Evolutionary conservation across 92 coral and sea anemone genomes (phyloP), one percentile per base, ranked within the genome.

Genomic region (Epizoanthus illoricatus): DNA sequence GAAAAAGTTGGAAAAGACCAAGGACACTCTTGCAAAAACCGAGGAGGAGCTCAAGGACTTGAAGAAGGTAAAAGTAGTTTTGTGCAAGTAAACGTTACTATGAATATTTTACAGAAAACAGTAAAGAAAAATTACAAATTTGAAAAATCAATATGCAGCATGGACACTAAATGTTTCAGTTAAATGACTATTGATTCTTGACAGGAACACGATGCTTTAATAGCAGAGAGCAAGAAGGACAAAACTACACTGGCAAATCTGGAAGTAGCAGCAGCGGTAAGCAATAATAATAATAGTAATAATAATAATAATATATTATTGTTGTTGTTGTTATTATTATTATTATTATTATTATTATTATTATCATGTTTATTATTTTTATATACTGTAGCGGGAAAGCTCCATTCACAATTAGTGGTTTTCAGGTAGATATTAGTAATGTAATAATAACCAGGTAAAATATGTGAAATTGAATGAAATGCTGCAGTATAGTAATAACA

Each of bases 41-140:
- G 99, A 97, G 57, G 98, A 97, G 17, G 99, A 97, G 74, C 73
- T 94, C 18, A 97, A 97, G 78, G 99, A 87, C 70, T 85, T 97
- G 79, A 97, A 93, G 49, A 97, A 97, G 97, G 99, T 97, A 49
- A 56, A 18, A 71, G 17, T 33, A 12, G n/a, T 0, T 39, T 16
- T 15, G 4, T 8, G 49, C 49, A 23, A 28, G 28, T 74, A 0
- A 8, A 20, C 3, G 33, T 49, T 49, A 55, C 8, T 17, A 52
- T 7, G 20, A 66, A 15, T 20, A 63, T 19, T 7, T 21, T 40
- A 36, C 5, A 28, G 54, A 52, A 52, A 0, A 3, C 15, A 52
- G 56, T 52, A 52, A 16, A 52, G 56, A 52, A 52, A 10, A 52
- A 7, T 52, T 11, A 9, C 16, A 52, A 52, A 52, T 28, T 7